phyloP scores from a whole-genome alignment of 2,888 invertebrate genomes.

The Heliconius cydno region DNA sequence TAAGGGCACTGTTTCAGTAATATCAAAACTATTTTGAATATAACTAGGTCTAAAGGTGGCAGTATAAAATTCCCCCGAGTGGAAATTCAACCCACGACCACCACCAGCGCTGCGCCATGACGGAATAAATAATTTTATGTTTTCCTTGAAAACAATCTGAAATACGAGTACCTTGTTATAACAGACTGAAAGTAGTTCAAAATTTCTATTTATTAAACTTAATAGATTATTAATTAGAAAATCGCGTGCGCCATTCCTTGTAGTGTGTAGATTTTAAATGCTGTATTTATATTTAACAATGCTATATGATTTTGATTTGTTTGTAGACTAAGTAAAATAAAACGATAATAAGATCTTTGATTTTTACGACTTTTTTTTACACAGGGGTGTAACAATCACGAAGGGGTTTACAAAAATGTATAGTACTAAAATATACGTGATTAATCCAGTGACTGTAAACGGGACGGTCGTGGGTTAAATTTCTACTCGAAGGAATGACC shows the following conservation, averaged over 20 bases:
- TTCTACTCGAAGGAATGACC: not conserved
- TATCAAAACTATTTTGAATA: too few species aligned
- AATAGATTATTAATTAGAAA: slow-evolving; percentile 24
- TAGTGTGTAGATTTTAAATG: not conserved
- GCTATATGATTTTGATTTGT: not conserved
- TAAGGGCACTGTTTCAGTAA: too few species aligned
- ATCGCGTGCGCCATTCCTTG: slow-evolving; percentile 5
- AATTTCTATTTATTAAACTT: slow-evolving; percentile 8
- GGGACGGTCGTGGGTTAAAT: not conserved
- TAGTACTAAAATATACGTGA: too few species aligned
- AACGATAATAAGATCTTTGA: not conserved
- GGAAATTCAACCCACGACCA: too few species aligned
- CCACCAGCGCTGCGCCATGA: too few species aligned
- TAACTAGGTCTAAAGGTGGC: too few species aligned
- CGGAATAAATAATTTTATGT: not conserved
- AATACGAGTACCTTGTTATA: not conserved
- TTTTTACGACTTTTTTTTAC: too few species aligned
- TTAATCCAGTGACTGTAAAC: not conserved
- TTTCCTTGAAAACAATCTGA: not conserved
- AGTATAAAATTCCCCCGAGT: too few species aligned
- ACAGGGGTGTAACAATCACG: too few species aligned
- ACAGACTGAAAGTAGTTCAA: slow-evolving; percentile 1
- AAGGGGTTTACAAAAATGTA: too few species aligned
- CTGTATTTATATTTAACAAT: slow-evolving; percentile 6
- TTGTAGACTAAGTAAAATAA: not conserved